Evolutionary conservation across 53 echinoderm and acorn worm genomes (phyloP).

Genomic region (Hippasteria phrygiana): DNA sequence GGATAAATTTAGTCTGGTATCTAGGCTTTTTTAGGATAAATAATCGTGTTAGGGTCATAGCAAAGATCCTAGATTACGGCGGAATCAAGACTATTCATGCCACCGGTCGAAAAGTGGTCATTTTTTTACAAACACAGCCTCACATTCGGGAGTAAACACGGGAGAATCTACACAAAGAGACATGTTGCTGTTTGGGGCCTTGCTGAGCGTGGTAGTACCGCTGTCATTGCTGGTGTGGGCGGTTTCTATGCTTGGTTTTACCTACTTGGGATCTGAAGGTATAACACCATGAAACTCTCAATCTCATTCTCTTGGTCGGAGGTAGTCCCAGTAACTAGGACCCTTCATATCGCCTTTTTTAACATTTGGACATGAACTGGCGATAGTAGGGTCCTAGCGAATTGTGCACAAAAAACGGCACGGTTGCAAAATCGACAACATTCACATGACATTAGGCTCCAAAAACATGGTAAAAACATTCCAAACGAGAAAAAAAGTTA

Average conservation of each 20-base stretch:
- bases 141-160: not conserved
- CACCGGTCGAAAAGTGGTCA: not conserved
- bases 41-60: not conserved
- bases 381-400: too few species aligned
- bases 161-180: not conserved
- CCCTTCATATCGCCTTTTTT: too few species aligned
- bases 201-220: conserved; percentile 72
- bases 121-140: not conserved
- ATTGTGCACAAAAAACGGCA: too few species aligned
- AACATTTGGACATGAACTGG: too few species aligned
- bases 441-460: too few species aligned
- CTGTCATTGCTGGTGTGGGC: conserved; percentile 73
- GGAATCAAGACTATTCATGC: not conserved
- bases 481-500: too few species aligned
- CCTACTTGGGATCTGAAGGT: conserved; percentile 80
- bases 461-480: too few species aligned
- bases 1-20: not conserved
- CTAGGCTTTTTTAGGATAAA: not conserved
- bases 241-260: conserved; percentile 74
- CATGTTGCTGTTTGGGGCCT: conserved; percentile 75
- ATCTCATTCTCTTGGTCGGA: too few species aligned
- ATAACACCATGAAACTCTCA: not conserved
- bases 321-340: not conserved
- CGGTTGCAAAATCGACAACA: too few species aligned
- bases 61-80: not conserved